Evolutionary conservation across 2,888 invertebrate species (phyloP).

Genomic region (Rhingia rostrata): DNA sequence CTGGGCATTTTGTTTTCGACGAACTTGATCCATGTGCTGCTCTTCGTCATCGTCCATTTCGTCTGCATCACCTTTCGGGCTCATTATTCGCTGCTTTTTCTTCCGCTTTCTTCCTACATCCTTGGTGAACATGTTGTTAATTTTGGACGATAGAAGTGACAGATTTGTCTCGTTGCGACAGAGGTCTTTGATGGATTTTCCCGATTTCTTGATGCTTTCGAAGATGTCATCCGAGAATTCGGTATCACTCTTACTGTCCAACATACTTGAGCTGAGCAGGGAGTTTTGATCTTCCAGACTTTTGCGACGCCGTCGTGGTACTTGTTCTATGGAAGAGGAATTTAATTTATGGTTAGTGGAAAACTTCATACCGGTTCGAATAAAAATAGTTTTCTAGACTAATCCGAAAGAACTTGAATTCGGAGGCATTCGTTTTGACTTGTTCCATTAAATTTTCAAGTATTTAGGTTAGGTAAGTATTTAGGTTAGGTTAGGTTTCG

Average conservation of each 20-base stretch:
- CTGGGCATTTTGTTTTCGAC: conserved; percentile 82
- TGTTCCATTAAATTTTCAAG: too few species aligned
- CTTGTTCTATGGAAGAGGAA: conserved; percentile 79
- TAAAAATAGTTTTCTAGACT: too few species aligned
- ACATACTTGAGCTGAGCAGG: conserved; percentile 81
- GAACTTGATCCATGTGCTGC: conserved; percentile 80
- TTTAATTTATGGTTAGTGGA: too few species aligned
- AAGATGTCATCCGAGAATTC: conserved; percentile 83
- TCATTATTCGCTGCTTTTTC: conserved; percentile 76
- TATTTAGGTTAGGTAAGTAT: too few species aligned
- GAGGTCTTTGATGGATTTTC: conserved; percentile 83
- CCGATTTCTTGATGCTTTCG: conserved; percentile 82
- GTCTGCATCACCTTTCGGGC: conserved; percentile 66
- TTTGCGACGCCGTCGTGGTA: conserved; percentile 82
- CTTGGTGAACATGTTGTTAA: conserved; percentile 82
- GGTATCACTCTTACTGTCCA: conserved; percentile 80
- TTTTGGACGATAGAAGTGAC: conserved; percentile 82
- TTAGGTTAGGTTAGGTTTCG: too few species aligned
- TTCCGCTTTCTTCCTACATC: conserved; percentile 80
- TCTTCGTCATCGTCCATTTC: conserved; percentile 79
- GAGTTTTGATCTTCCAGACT: conserved; percentile 83
- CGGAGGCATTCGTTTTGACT: too few species aligned
- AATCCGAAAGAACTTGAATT: too few species aligned
- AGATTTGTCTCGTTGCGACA: conserved; percentile 83
- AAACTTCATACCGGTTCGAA: too few species aligned